phyloP scores from a whole-genome alignment of 2,113 vertebrate species.

The Larimichthys crocea region DNA sequence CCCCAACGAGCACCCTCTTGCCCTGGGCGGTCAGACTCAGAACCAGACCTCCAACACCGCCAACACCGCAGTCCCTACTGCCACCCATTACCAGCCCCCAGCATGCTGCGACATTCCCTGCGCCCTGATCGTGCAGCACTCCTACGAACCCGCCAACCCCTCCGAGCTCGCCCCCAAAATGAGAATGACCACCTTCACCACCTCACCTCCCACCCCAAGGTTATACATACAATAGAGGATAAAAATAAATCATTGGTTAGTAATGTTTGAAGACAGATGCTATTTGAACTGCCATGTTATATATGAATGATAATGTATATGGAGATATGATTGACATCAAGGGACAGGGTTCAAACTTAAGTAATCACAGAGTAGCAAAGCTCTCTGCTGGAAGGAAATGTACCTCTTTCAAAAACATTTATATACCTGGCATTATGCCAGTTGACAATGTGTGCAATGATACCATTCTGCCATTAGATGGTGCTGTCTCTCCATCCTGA shows the following conservation, averaged over 20 bases:
- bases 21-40: slow-evolving; percentile 67
- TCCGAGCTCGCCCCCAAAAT: slow-evolving; percentile 80
- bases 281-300: slow-evolving; percentile 16
- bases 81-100: slow-evolving; percentile 79
- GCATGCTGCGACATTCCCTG: slow-evolving; percentile 82
- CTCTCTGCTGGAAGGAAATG: slow-evolving; percentile 35
- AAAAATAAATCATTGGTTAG: slow-evolving; percentile 52
- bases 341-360: not conserved
- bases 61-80: slow-evolving; percentile 60
- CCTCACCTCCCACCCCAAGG: slow-evolving; percentile 82
- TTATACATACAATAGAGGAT: slow-evolving; percentile 81
- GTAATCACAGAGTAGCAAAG: slow-evolving; percentile 5
- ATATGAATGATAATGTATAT: slow-evolving; percentile 25
- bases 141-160: slow-evolving; percentile 76
- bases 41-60: slow-evolving; percentile 69
- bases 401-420: slow-evolving; percentile 31
- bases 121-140: slow-evolving; percentile 80
- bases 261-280: slow-evolving; percentile 44
- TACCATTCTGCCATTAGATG: slow-evolving; percentile 63
- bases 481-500: slow-evolving; percentile 48
- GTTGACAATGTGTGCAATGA: slow-evolving; percentile 48
- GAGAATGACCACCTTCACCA: slow-evolving; percentile 83
- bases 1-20: slow-evolving; percentile 69
- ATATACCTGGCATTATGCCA: slow-evolving; percentile 51
- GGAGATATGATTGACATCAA: slow-evolving; percentile 30